Percentiles rank a stretch among this genome's conserved stretches.
Evolutionary conservation across 2,797 vertebrate species (phyloP).

Genomic region (Eptatretus atami): DNA sequence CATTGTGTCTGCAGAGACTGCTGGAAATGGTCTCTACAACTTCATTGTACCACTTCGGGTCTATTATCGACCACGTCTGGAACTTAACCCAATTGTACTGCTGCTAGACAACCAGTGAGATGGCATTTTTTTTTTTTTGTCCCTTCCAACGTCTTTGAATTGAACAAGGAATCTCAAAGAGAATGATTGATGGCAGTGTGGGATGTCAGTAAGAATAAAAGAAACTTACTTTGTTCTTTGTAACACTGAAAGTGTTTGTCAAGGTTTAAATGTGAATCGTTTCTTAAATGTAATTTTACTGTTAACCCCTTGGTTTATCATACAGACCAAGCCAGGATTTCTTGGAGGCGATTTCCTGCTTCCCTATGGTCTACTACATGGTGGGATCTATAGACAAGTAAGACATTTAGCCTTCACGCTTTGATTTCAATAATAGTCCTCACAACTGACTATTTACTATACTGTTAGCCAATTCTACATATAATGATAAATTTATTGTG

Average conservation of each 20-base stretch:
- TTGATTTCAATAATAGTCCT: not conserved
- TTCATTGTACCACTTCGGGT: slow-evolving; percentile 84
- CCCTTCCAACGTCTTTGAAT: no score
- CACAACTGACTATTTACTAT: no score
- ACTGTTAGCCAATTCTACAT: no score
- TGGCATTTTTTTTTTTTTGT: not conserved
- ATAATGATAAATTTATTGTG: no score
- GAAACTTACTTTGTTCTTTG: no score
- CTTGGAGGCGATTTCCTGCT: slow-evolving; percentile 64
- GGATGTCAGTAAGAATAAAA: not conserved
- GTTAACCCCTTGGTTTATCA: no score
- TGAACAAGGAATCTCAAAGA: no score
- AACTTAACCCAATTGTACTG: slow-evolving; percentile 74
- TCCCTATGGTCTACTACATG: slow-evolving; percentile 68
- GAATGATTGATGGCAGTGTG: not conserved
- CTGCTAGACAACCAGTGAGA: slow-evolving; percentile 74
- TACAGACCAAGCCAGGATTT: slow-evolving; percentile 52
- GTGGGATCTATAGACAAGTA: slow-evolving; percentile 64
- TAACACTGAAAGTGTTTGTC: no score
- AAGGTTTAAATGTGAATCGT: no score
- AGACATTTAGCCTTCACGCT: slow-evolving; percentile 14
- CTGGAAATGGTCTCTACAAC: slow-evolving; percentile 84
- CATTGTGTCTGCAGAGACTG: slow-evolving; percentile 82
- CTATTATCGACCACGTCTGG: slow-evolving; percentile 76
- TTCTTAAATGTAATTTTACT: no score